Conservation (phyloP, 1,140 invertebrate species). For the Drosophila insularis region DNA sequence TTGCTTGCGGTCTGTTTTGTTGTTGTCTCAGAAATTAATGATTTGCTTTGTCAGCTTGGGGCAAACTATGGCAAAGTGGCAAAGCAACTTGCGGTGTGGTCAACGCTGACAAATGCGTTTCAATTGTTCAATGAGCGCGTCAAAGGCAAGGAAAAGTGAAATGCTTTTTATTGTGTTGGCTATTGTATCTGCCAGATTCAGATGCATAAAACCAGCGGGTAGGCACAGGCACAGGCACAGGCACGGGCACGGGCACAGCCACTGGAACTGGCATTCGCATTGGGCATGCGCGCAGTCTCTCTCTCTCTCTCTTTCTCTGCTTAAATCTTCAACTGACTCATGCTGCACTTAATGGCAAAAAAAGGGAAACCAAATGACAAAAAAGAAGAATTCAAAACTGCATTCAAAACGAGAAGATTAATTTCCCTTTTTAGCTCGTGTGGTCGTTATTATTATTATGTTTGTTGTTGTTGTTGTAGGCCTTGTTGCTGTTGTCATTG, state of each 20-base stretch:
- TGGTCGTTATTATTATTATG: constrained; percentile 25
- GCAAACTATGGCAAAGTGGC: constrained; percentile 10
- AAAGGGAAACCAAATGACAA: constrained; percentile 17
- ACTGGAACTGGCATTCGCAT: neutral
- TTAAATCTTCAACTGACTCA: constrained; percentile 54
- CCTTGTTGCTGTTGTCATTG: constrained; percentile 22
- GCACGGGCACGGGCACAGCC: constrained; percentile 22
- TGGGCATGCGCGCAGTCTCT: constrained; percentile 26
- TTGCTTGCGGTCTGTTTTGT: constrained; percentile 2
- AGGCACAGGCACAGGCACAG: neutral
- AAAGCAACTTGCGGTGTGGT: constrained; percentile 3
- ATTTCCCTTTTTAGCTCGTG: constrained; percentile 43
- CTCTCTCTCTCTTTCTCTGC: too few relatives aligned
- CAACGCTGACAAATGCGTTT: constrained; percentile 69
- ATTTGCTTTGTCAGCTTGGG: constrained; percentile 50
- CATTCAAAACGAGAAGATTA: constrained; percentile 49
- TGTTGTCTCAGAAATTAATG: constrained; percentile 40
- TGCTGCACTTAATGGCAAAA: constrained; percentile 22
- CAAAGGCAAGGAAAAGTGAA: constrained; percentile 24
- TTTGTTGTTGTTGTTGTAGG: neutral
- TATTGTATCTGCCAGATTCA: constrained; percentile 16
- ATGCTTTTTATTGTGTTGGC: constrained; percentile 22
- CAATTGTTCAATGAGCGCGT: constrained; percentile 60
- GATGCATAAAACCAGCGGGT: constrained; percentile 20
- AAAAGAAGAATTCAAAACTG: constrained; percentile 22